Base-by-base conservation (phyloP, 2,113 vertebrate genomes). In the Hypanus sabinus region DNA sequence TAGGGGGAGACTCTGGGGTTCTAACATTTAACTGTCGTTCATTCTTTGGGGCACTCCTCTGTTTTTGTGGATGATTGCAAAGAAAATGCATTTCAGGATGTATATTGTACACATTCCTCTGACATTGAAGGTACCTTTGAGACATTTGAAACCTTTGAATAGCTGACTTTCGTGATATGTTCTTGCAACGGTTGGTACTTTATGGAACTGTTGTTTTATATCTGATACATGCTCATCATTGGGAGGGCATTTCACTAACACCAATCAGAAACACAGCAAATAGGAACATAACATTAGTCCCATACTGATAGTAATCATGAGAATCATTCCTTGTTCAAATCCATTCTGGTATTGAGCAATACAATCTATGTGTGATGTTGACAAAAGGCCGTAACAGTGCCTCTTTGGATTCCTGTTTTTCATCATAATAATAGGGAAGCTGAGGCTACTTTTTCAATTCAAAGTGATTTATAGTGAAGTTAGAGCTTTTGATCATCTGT, bases 231-330 rank as follows among this genome's bases (percentile, higher is more conserved):
- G 85, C 60, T 65, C 60, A 90, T 5, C 65, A 60, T 5, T 12
- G 57, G 2, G 18, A 65, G n/a, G 30, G 16, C n/a, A 33, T 38
- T 93, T 71, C 33, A 46, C 4, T 36, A 73, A 71, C 90, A 71
- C 20, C 46, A 33, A 22, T 33, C 68, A 73, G 90, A 46, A 73
- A 10, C 65, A 73, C 68, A 93, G 90, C 36, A 46, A 93, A 36
- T 68, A 27, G 16, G 65, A 73, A 71, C 68, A 71, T 36, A 36
- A 11, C 27, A 68, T 46, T 22, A 46, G 20, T 93, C 65, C 65
- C 90, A 93, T 38, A 93, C 68, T 71, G 65, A 22, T 73, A 70
- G 38, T 93, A 46, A 93, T 92, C 68, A 10, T n/a, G 60, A 90
- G 60, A 90, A 62, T 46, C 90, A 93, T 33, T 73, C 68, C 68